Evolutionary conservation across 2,888 invertebrate species (phyloP), one percentile per base, ranked within the genome.

Genomic region (Poecilus cupreus): DNA sequence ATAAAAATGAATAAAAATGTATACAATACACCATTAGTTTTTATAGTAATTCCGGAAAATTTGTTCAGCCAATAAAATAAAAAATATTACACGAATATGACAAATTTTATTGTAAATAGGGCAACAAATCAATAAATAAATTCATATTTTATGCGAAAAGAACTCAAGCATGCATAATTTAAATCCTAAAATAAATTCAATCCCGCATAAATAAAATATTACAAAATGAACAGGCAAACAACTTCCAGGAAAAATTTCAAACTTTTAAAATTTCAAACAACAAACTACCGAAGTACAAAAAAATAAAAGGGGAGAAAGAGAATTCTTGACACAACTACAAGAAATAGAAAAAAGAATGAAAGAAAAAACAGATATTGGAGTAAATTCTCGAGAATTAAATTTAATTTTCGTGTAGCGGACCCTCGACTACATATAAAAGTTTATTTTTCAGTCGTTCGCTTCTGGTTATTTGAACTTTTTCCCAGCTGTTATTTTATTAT

Each of bases 401-500:
- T 76, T 76, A 76, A 77, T 77, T 77, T 77, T 77, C 60, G 60
- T 77, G 77, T 77, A 43, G 77, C 43, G 43, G 24, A 22, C 77
- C 39, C 39, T 8, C n/a, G 37, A 77, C 60, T 77, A 77, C 60
- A 68, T 78, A 78, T 46, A 78, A 68, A 78, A 78, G 46, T 78
- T 78, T 78, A 78, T 78, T 78, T 78, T 78, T 78, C 46, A 78
- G 68, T 18, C 24, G 64, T 43, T 77, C 77, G 22, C 72, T 51
- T 75, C 37, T 51, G 49, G 51, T 75, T 75, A 75, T 75, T 75
- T 75, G 78, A 78, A 78, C 64, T 60, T 78, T 78, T 78, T 78
- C 68, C 37, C 49, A 68, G 78, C 46, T 46, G 78, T 78, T 77
- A 77, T 77, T 78, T 78, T 78, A 78, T 78, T 68, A 78, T 78